A percentile compares a stretch with the other conserved stretches of the same genome.
Evolutionary conservation across 2,888 invertebrate genomes (phyloP).

Genomic region (Scaeva pyrastri): DNA sequence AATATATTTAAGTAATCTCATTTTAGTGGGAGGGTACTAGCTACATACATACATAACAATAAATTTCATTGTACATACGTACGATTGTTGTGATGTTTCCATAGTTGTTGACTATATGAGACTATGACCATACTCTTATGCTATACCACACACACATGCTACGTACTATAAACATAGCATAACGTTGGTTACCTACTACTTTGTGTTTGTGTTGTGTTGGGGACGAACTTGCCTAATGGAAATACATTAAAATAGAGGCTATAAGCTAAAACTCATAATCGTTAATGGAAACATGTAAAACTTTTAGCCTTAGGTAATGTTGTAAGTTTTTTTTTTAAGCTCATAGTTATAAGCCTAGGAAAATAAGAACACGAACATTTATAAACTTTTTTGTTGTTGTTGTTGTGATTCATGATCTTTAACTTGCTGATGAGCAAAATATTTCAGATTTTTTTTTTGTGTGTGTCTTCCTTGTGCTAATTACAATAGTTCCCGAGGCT

Average conservation of each 20-base stretch:
- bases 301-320: slow-evolving; percentile 30
- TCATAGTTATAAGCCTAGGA: no score
- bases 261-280: slow-evolving; percentile 47
- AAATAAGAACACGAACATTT: slow-evolving; percentile 7
- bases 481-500: not conserved
- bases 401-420: slow-evolving; percentile 11
- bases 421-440: slow-evolving; percentile 17
- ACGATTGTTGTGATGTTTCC: not conserved
- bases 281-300: slow-evolving; percentile 36
- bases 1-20: slow-evolving; percentile 5
- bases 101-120: not conserved
- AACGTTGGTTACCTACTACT: not conserved
- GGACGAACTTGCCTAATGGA: slow-evolving; percentile 40
- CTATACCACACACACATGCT: no score
- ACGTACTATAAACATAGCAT: no score
- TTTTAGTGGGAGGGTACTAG: no score
- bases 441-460: slow-evolving; percentile 2
- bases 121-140: no score
- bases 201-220: not conserved
- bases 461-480: not conserved
- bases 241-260: slow-evolving; percentile 45
- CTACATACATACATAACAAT: not conserved
- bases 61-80: not conserved
- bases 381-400: not conserved
- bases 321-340: not conserved